A percentile compares a stretch with the other conserved stretches of the same genome.
phyloP scores from a whole-genome alignment of 2,888 invertebrate genomes.

The Epinotia bilunana region DNA sequence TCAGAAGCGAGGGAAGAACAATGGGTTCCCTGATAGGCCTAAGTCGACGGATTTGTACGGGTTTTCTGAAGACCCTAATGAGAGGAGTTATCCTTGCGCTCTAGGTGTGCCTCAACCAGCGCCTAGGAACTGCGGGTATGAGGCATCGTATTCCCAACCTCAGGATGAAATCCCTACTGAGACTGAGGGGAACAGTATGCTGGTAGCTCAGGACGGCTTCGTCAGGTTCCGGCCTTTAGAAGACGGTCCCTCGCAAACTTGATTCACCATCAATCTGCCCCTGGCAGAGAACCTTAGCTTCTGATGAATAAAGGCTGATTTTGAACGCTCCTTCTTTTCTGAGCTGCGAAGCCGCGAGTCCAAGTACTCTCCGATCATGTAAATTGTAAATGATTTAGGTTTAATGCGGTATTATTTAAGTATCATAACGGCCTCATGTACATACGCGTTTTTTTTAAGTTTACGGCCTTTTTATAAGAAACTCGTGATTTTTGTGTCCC shows the following conservation, averaged over 20 bases:
- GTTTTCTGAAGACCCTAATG: conserved; percentile 79
- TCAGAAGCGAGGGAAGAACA: conserved; percentile 80
- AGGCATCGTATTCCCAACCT: conserved; percentile 83
- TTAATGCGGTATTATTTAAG: conserved; percentile 61
- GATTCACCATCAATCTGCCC: conserved; percentile 77
- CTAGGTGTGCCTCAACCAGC: conserved; percentile 80
- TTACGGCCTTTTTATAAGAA: conserved; percentile 57
- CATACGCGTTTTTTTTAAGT: conserved; percentile 71
- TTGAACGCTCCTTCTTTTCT: conserved; percentile 47
- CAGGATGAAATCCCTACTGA: conserved; percentile 81
- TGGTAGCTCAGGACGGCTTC: conserved; percentile 96
- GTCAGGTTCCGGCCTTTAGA: conserved; percentile 92
- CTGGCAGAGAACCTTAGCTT: conserved; percentile 74
- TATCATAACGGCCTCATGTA: conserved; percentile 75
- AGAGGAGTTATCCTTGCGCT: conserved; percentile 76
- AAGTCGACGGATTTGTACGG: conserved; percentile 86
- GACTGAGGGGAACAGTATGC: conserved; percentile 88
- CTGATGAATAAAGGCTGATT: conserved; percentile 58
- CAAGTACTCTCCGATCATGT: conserved; percentile 55
- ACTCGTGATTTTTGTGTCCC: conserved; percentile 51
- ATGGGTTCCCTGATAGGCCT: conserved; percentile 86
- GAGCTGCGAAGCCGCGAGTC: conserved; percentile 37
- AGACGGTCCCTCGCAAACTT: conserved; percentile 78
- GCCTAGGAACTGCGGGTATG: conserved; percentile 76
- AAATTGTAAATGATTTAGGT: conserved; percentile 77